Evolutionary conservation across 2,113 vertebrate genomes (phyloP), one percentile per base, ranked within the genome.

Genomic region (Fulica atra): DNA sequence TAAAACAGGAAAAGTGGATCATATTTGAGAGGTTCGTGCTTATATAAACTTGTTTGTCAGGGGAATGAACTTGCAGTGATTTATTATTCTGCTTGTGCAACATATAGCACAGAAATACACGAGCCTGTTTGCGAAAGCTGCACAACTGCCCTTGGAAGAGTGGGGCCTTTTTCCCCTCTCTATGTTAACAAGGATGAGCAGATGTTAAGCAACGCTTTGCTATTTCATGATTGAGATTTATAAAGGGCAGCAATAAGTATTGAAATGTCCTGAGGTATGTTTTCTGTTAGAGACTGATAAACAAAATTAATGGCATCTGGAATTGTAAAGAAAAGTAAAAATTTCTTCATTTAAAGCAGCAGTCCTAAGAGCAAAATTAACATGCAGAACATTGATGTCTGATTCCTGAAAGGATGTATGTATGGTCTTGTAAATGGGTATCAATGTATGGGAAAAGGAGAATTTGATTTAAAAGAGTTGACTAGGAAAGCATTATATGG

Each of bases 201-300:
- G 93, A 96, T 95, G 92, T 93, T 84, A 65, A 79, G 53, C 77
- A 89, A 79, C 2, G 0, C 53, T 81, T 88, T 28, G 3, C 53
- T 76, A 7, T 76, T 95, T 96, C 76, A 84, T 82, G 80, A 28
- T 33, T 79, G 86, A 95, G 72, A 78, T 94, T 92, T 93, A 79
- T 69, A 92, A 81, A 87, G 57, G 61, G 77, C 60, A 94, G 80
- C 81, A 69, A 26, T 68, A 65, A 12, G 66, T 50, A 59, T 79
- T 69, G 77, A 72, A 86, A 77, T 77, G 77, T 57, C 44, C 53
- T 40, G 42, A 91, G 83, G 86, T 91, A 76, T 93, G 86, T 86
- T 95, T 92, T 92, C 91, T 93, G 69, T 82, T 94, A 82, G 70
- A 82, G 70, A 28, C 57, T 79, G 88, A 94, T 74, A 83, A 79